phyloP scores from a whole-genome alignment of 1,140 invertebrate species.

The Lasioglossum baleicum region DNA sequence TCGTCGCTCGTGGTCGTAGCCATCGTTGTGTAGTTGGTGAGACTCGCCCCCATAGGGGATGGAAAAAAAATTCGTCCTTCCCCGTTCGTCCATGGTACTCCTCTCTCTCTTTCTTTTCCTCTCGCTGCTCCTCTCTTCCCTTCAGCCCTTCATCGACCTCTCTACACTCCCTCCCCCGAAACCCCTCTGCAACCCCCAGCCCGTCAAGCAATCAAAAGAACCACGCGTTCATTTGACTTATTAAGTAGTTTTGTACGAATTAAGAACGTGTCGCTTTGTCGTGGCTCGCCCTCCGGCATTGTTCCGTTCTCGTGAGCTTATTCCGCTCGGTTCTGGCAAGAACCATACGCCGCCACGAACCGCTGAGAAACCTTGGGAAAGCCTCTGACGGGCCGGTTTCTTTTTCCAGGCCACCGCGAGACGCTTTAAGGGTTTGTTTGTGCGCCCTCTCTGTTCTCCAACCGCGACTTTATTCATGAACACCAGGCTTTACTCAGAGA shows the following conservation, averaged over 20 bases:
- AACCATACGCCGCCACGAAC: background rate
- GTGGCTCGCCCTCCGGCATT: slow-evolving; percentile 33
- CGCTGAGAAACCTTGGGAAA: slow-evolving; percentile 13
- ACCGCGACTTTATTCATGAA: too few species aligned
- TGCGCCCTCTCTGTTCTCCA: background rate
- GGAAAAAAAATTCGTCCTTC: slow-evolving; percentile 37
- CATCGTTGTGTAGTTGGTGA: slow-evolving; percentile 55
- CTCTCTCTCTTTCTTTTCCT: slow-evolving; percentile 13
- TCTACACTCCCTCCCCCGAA: slow-evolving; percentile 1
- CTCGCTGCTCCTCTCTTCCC: background rate
- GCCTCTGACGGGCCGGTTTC: background rate
- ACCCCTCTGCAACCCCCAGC: background rate
- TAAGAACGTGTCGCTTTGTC: slow-evolving; percentile 62
- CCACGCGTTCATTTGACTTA: slow-evolving; percentile 68
- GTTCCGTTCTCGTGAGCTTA: slow-evolving; percentile 24
- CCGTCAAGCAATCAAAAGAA: slow-evolving; percentile 63
- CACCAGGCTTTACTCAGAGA: too few species aligned
- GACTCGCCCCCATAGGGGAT: slow-evolving; percentile 34
- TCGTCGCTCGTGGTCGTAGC: slow-evolving; percentile 41
- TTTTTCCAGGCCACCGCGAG: background rate
- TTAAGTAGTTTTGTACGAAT: slow-evolving; percentile 68
- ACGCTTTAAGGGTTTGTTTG: background rate
- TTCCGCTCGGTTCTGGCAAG: slow-evolving; percentile 16
- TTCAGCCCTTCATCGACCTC: background rate
- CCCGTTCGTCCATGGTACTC: background rate